A percentile compares a stretch with the other conserved stretches of the same genome.
phyloP scores from a whole-genome alignment of 1,140 invertebrate species.

The Habropoda laboriosa region DNA sequence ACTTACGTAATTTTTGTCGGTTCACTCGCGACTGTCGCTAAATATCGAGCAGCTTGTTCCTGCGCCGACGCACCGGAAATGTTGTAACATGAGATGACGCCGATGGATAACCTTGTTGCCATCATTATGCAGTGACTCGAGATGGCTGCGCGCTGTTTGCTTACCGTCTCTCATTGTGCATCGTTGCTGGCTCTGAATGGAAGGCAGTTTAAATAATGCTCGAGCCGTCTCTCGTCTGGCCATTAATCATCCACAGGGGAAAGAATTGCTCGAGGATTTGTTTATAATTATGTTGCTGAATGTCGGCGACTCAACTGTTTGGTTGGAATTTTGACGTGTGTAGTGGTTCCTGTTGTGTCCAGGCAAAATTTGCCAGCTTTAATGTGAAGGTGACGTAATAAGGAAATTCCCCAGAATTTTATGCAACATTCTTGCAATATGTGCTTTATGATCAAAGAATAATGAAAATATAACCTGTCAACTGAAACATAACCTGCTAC shows the following conservation, averaged over 20 bases:
- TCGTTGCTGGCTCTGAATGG: slow-evolving; percentile 7
- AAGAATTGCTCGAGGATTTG: slow-evolving; percentile 24
- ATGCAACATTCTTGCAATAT: too few relatives aligned
- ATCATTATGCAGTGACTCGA: slow-evolving; percentile 50
- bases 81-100: slow-evolving; percentile 59
- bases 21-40: not conserved
- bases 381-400: too few relatives aligned
- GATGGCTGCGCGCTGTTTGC: slow-evolving; percentile 35
- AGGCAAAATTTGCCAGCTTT: not conserved
- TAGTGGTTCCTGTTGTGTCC: not conserved
- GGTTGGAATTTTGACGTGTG: not conserved
- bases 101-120: slow-evolving; percentile 55
- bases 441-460: too few relatives aligned
- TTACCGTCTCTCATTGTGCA: slow-evolving; percentile 22
- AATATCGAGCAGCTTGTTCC: slow-evolving; percentile 40
- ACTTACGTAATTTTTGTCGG: slow-evolving; percentile 38
- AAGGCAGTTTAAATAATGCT: slow-evolving; percentile 39
- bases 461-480: too few relatives aligned
- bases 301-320: not conserved
- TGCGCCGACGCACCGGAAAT: slow-evolving; percentile 48
- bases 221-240: not conserved
- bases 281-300: slow-evolving; percentile 20
- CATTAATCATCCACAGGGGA: slow-evolving; percentile 30
- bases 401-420: too few relatives aligned
- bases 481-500: too few relatives aligned